phyloP scores from a whole-genome alignment of 2,113 vertebrate species.

The Anoplopoma fimbria region DNA sequence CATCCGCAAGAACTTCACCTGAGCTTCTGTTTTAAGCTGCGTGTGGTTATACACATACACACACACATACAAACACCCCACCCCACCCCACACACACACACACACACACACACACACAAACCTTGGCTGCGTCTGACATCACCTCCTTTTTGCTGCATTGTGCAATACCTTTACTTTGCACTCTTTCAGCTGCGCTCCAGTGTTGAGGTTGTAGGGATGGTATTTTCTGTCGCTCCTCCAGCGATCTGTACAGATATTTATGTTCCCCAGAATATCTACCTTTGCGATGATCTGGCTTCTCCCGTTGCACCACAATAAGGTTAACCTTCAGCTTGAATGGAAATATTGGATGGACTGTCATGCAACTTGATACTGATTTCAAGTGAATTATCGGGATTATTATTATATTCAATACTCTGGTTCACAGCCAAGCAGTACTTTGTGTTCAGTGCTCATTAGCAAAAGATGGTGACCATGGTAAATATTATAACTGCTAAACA shows the following conservation, averaged over 20 bases:
- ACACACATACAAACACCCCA: background rate
- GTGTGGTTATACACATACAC: background rate
- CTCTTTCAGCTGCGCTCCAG: background rate
- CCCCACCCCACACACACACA: background rate
- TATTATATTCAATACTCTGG: background rate
- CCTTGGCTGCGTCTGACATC: background rate
- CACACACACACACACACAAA: conserved; percentile 14
- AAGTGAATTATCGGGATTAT: background rate
- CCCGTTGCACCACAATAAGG: background rate
- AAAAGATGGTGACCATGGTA: background rate
- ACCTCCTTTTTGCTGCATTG: background rate
- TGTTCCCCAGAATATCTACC: background rate
- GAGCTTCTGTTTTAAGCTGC: background rate
- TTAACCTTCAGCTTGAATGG: background rate
- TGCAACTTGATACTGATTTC: background rate
- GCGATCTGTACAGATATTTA: background rate
- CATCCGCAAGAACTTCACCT: background rate
- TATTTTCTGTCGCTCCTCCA: no score
- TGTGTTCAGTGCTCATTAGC: background rate
- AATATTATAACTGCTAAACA: background rate
- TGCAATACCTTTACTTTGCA: background rate
- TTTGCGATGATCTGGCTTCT: background rate
- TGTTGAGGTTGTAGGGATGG: no score
- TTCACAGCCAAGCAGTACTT: background rate
- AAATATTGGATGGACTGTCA: background rate